A percentile compares a stretch with the other conserved stretches of the same genome.
Conservation (phyloP, 2,113 vertebrate genomes). For the Guaruba guarouba region DNA sequence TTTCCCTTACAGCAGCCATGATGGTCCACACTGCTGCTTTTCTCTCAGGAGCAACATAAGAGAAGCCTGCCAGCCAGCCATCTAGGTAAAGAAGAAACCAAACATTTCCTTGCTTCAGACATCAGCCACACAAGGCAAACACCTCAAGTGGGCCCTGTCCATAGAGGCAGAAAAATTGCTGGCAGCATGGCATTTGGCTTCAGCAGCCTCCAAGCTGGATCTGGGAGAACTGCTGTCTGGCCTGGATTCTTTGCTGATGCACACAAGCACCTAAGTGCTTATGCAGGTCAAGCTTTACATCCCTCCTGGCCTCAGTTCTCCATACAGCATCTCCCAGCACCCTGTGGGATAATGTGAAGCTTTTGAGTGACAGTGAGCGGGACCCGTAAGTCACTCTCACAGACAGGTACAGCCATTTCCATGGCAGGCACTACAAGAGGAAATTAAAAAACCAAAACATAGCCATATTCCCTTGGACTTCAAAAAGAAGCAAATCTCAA, state of each 20-base stretch:
- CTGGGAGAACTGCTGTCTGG: not conserved
- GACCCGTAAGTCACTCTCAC: accelerated
- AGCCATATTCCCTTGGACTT: not conserved
- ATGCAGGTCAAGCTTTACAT: not conserved
- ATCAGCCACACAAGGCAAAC: not conserved
- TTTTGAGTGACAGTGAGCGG: not conserved
- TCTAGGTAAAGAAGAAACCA: not conserved
- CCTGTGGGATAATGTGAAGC: not conserved
- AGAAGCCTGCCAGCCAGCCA: not conserved
- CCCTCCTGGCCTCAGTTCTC: not conserved
- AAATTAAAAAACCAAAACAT: not conserved
- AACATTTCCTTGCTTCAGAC: not conserved
- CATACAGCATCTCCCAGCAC: not conserved
- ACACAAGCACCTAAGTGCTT: not conserved
- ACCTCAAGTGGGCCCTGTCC: not conserved
- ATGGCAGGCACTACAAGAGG: not conserved
- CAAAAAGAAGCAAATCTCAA: not conserved
- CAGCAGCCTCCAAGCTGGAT: not conserved
- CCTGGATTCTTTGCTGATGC: not conserved
- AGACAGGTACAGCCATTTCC: not conserved
- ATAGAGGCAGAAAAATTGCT: not conserved
- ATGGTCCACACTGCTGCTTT: not conserved
- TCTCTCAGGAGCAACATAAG: not conserved
- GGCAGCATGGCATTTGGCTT: not conserved
- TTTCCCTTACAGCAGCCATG: not conserved